Percentiles rank a stretch among this genome's conserved stretches.
phyloP scores from a whole-genome alignment of 2,113 vertebrate genomes.

The Acrocephalus kingi region DNA sequence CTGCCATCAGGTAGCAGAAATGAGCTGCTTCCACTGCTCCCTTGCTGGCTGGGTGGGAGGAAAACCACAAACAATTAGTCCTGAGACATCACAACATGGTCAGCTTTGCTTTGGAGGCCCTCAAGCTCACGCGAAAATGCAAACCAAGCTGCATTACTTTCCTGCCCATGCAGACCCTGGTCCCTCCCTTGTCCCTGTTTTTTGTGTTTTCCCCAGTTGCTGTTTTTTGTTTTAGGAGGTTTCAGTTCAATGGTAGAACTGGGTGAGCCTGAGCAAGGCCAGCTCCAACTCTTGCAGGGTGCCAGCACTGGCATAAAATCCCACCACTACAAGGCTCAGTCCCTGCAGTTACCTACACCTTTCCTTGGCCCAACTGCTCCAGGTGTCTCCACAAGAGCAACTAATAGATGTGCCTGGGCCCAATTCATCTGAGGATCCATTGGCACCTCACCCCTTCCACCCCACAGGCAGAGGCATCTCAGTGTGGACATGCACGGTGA shows the following conservation, averaged over 20 bases:
- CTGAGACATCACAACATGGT: neutral
- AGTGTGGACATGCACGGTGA: accelerated
- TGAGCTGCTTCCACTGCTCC: slow-evolving; percentile 86
- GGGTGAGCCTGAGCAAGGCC: neutral
- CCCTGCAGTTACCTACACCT: neutral
- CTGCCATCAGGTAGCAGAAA: slow-evolving; percentile 88
- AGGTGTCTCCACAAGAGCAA: neutral
- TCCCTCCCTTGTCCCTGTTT: neutral
- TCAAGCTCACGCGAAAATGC: neutral
- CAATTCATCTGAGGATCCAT: neutral
- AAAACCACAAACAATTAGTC: neutral
- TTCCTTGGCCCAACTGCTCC: neutral
- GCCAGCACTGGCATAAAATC: neutral
- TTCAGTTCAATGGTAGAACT: neutral
- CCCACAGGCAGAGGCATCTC: accelerated
- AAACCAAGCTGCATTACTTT: accelerated
- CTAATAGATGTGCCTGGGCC: neutral
- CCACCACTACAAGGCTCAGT: neutral
- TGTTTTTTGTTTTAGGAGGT: neutral
- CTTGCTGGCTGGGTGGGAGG: slow-evolving; percentile 77
- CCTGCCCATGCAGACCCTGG: neutral
- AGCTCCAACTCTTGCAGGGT: neutral
- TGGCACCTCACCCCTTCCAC: neutral
- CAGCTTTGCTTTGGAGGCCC: neutral
- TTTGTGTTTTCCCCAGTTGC: neutral